Conservation (phyloP, 2,797 vertebrate genomes). For the Chaetodon trifasciatus region DNA sequence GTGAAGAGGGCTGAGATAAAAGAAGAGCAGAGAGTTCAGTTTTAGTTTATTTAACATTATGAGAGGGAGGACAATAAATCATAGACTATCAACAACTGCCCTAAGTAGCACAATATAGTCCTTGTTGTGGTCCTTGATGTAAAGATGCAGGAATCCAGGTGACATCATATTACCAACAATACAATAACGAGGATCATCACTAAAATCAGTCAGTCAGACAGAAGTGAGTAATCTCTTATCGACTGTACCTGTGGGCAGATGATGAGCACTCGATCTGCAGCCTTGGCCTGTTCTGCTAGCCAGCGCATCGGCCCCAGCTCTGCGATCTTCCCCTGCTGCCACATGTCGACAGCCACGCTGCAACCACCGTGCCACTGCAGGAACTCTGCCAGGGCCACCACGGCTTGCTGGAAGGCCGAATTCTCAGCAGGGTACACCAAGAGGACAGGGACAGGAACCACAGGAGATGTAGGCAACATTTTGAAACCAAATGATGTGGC, state of each 20-base stretch:
- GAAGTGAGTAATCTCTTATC: not conserved
- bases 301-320: constrained; percentile 87
- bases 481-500: constrained; percentile 13
- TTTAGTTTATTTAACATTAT: not conserved
- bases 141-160: not conserved
- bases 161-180: not conserved
- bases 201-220: not conserved
- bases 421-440: constrained; percentile 85
- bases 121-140: not conserved
- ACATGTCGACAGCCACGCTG: constrained; percentile 84
- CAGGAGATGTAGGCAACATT: not conserved
- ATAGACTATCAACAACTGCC: not conserved
- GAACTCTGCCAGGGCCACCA: constrained; percentile 86
- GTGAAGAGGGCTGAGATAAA: constrained; percentile 16
- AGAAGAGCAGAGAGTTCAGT: not conserved
- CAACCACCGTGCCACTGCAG: constrained; percentile 80
- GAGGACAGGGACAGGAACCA: constrained; percentile 71
- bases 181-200: not conserved
- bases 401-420: constrained; percentile 81
- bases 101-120: not conserved
- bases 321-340: constrained; percentile 87
- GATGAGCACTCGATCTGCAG: constrained; percentile 84
- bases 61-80: not conserved
- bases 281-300: constrained; percentile 81
- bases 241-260: constrained; percentile 64